These are phyloP conservation scores for Virgularia gustaviana DNA, from an alignment of 92 coral and sea anemone species.

Conservation along the genomic window DNA sequence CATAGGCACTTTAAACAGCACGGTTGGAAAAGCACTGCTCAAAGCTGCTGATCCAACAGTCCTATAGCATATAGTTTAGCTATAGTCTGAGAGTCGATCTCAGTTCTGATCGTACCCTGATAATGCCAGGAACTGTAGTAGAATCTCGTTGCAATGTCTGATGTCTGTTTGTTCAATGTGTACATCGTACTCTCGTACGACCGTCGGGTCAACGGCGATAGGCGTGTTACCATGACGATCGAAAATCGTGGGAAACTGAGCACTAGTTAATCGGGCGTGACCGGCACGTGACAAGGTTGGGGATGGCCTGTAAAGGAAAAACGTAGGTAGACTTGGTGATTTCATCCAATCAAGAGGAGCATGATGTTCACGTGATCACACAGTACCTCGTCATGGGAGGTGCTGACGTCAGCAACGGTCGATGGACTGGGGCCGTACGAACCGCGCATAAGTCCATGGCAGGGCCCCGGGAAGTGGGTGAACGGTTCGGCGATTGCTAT, in stretches of 20 bases:
- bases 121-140: constrained; percentile 85
- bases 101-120: constrained; percentile 82
- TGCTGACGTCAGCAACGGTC: constrained; percentile 20
- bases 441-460: constrained; percentile 3
- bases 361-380: no score
- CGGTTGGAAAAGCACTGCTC: no score
- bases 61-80: no score
- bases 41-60: no score
- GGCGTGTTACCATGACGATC: constrained; percentile 99
- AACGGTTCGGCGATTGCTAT: no score
- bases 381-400: constrained; percentile 19
- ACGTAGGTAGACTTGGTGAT: background rate
- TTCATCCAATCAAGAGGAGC: no score
- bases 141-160: constrained; percentile 79
- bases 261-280: constrained; percentile 82
- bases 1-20: no score
- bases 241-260: constrained; percentile 73
- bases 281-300: constrained; percentile 84
- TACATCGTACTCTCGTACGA: constrained; percentile 65
- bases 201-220: constrained; percentile 70
- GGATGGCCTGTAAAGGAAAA: constrained; percentile 54
- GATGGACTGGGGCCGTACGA: constrained; percentile 16
- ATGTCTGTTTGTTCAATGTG: constrained; percentile 71
- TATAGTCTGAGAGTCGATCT: no score
- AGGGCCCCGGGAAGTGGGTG: constrained; percentile 17